Evolutionary conservation across 2,888 invertebrate genomes (phyloP).

Genomic region (Drosophila hamatofila): DNA sequence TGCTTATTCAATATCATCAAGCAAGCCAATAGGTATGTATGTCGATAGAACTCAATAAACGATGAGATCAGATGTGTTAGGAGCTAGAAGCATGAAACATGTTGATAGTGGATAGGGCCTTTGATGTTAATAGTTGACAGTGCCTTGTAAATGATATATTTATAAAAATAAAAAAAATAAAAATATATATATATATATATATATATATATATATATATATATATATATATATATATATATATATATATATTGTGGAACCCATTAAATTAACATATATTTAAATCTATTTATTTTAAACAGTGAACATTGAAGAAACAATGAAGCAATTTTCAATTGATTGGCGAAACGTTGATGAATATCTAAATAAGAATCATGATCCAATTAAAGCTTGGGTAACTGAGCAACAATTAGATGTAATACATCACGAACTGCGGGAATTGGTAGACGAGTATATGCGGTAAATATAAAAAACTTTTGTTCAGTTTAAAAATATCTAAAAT

Average conservation of each 20-base stretch:
- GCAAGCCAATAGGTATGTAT: slow-evolving; percentile 78
- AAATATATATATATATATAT: too few relatives aligned
- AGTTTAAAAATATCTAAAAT: not conserved
- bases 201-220: too few relatives aligned
- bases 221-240: not conserved
- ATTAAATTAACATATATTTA: not conserved
- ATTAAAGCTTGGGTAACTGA: slow-evolving; percentile 84
- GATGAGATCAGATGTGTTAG: not conserved
- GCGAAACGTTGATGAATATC: slow-evolving; percentile 82
- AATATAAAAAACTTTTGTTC: not conserved
- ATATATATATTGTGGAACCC: not conserved
- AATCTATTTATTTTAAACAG: slow-evolving; percentile 40
- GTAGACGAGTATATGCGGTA: slow-evolving; percentile 86
- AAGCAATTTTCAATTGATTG: slow-evolving; percentile 80
- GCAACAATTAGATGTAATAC: slow-evolving; percentile 86
- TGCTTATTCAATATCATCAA: slow-evolving; percentile 58
- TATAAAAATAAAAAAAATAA: too few relatives aligned
- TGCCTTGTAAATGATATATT: too few relatives aligned
- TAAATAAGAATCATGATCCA: slow-evolving; percentile 80
- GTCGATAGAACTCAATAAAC: not conserved
- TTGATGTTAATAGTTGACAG: too few relatives aligned
- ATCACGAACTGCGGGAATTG: slow-evolving; percentile 86
- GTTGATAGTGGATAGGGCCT: too few relatives aligned
- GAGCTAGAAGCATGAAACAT: too few relatives aligned
- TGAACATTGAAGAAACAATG: slow-evolving; percentile 73